These are phyloP conservation scores for Hyppa rectilinea DNA, from an alignment of 2,888 invertebrate species.

Conservation along the genomic window DNA sequence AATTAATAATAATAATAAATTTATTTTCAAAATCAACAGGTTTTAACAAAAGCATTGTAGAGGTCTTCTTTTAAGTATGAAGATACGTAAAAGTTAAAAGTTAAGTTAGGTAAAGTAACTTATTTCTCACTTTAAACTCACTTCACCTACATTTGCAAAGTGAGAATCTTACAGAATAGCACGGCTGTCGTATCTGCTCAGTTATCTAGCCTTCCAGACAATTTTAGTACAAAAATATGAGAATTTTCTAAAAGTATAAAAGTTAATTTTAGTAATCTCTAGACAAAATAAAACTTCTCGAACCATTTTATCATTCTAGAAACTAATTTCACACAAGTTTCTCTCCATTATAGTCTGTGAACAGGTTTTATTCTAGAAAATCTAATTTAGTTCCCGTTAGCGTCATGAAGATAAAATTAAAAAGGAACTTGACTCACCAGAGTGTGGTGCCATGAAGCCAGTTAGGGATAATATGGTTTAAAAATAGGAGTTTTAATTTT, in stretches of 20 bases:
- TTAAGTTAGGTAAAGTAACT: too few species aligned
- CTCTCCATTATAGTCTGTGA: neutral
- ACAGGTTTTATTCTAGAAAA: slow-evolving; percentile 23
- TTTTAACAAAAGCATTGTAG: too few species aligned
- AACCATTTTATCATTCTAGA: neutral
- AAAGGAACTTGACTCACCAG: neutral
- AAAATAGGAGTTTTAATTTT: neutral
- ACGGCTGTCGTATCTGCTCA: too few species aligned
- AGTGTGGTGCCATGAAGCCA: neutral
- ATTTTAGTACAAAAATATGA: neutral
- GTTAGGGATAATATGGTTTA: neutral
- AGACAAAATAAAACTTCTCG: neutral
- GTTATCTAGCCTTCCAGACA: neutral
- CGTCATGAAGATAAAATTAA: slow-evolving; percentile 22
- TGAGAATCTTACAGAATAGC: too few species aligned
- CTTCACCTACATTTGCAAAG: too few species aligned
- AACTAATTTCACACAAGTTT: slow-evolving; percentile 7
- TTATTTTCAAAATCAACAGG: too few species aligned
- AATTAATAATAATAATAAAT: too few species aligned
- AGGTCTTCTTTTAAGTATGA: too few species aligned
- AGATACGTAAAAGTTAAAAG: too few species aligned
- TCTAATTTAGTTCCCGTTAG: slow-evolving; percentile 19
- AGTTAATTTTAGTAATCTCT: neutral
- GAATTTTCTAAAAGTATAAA: neutral
- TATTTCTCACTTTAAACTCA: too few species aligned